These are phyloP conservation scores for Drosophila kokeensis DNA, from an alignment of 2,888 invertebrate species.

Conservation along the genomic window DNA sequence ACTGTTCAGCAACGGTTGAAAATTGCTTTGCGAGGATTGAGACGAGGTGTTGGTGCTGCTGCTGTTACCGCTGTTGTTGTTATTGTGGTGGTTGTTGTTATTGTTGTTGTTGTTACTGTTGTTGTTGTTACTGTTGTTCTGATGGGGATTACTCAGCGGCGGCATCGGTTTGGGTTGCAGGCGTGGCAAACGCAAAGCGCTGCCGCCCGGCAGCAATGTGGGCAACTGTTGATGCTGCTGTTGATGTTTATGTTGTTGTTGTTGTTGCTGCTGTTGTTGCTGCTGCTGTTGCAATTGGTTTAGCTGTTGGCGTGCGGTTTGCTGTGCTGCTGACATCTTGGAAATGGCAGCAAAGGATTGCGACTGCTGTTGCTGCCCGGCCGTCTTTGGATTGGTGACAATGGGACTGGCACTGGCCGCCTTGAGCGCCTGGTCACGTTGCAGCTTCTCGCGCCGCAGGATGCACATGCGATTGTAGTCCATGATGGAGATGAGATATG, in stretches of 20 bases:
- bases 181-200: conserved; percentile 51
- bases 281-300: conserved; percentile 62
- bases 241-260: conserved; percentile 29
- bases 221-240: conserved; percentile 59
- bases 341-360: conserved; percentile 29
- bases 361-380: conserved; percentile 49
- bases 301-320: conserved; percentile 61
- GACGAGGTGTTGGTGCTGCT: neutral
- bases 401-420: conserved; percentile 52
- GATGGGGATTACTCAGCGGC: conserved; percentile 63
- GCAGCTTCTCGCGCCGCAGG: conserved; percentile 88
- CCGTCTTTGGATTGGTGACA: conserved; percentile 1
- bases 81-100: conserved; percentile 52
- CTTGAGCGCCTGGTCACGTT: conserved; percentile 86
- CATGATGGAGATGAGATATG: conserved; percentile 91
- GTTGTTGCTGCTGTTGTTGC: conserved; percentile 41
- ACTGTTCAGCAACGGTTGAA: conserved; percentile 1
- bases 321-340: conserved; percentile 43
- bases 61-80: conserved; percentile 32
- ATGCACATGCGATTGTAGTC: conserved; percentile 93
- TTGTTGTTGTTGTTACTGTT: neutral
- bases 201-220: conserved; percentile 37
- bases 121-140: neutral
- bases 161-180: conserved; percentile 66
- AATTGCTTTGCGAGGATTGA: neutral